Base-by-base conservation (phyloP, 2,888 invertebrate species). In the Lasioglossum morio region DNA sequence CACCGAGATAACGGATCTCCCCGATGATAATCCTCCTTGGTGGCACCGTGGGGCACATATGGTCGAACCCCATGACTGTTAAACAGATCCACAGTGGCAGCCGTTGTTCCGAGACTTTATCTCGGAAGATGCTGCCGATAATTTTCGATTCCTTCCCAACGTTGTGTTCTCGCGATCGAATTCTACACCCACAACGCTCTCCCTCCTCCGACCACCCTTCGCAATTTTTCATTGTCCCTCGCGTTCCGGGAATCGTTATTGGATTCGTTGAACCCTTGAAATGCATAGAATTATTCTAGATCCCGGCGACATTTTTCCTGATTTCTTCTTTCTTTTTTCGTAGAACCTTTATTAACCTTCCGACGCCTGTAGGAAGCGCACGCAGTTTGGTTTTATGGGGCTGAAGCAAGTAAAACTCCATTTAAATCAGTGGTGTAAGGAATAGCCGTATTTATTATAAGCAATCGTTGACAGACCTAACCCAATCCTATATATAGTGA, bases 1-100 rank as follows among this genome's bases (percentile, higher is more conserved):
- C 92, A 93, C 91, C 90, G 92, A 94, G 95, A 95, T 95, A 94
- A 93, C 94, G 91, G 92, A 95, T 95, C 95, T 94, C 92, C 90
- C 86, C 91, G 93, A 93, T 94, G 92, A 94, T 94, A 94, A 94
- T 94, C 92, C 93, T 92, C 91, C 91, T 91, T 88, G 89, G 91
- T 92, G 88, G 85, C 91, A 88, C 90, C 91, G 88, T 87, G 79
- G 84, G 86, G 87, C 89, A 91, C 93, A 93, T 93, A 93, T 93
- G 93, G 91, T 81, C 85, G 81, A 84, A 83, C 90, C 91, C 91
- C 88, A 92, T 91, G 92, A 90, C 90, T 92, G 89, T 92, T 89
- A 91, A 92, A 86, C 85, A 90, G 90, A 89, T 88, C 91, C 85
- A 66, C 73, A 66, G 34, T 77, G 80, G 23, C 74, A 63, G 73